Evolutionary conservation across 2,113 vertebrate genomes (phyloP).

Genomic region (Amia ocellicauda): DNA sequence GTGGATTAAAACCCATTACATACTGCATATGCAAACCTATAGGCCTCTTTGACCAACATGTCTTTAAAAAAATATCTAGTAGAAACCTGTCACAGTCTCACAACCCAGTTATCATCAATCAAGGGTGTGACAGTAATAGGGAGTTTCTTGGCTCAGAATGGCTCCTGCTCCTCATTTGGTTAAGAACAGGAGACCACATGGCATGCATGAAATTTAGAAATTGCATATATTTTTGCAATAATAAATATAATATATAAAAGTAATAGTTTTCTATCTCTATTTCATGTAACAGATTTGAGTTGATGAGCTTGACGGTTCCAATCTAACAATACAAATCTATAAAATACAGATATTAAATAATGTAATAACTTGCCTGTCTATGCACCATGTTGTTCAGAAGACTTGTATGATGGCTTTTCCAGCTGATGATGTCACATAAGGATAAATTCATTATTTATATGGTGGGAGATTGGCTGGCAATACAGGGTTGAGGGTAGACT

Average conservation of each 20-base stretch:
- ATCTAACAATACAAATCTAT: conserved; percentile 9
- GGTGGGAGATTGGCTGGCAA: neutral
- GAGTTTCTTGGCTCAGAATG: neutral
- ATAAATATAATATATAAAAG: neutral
- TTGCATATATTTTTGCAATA: neutral
- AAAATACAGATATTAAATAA: neutral
- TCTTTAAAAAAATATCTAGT: too few species aligned
- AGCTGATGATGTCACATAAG: neutral
- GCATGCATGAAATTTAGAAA: conserved; percentile 4
- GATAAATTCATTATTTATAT: neutral
- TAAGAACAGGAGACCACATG: conserved; percentile 9
- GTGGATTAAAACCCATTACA: too few species aligned
- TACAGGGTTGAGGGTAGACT: neutral
- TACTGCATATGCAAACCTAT: too few species aligned
- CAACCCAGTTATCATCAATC: neutral
- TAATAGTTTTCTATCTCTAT: conserved; percentile 13
- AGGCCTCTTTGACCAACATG: too few species aligned
- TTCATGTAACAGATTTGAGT: neutral
- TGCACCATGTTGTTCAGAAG: neutral
- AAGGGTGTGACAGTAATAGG: neutral
- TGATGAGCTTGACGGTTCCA: neutral
- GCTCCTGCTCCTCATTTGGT: neutral
- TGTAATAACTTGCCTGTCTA: conserved; percentile 5
- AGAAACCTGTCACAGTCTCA: conserved; percentile 3
- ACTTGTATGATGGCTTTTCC: conserved; percentile 1